Evolutionary conservation across 2,797 vertebrate genomes (phyloP), one percentile per base, ranked within the genome.

Genomic region (Sebastes matsubarae): DNA sequence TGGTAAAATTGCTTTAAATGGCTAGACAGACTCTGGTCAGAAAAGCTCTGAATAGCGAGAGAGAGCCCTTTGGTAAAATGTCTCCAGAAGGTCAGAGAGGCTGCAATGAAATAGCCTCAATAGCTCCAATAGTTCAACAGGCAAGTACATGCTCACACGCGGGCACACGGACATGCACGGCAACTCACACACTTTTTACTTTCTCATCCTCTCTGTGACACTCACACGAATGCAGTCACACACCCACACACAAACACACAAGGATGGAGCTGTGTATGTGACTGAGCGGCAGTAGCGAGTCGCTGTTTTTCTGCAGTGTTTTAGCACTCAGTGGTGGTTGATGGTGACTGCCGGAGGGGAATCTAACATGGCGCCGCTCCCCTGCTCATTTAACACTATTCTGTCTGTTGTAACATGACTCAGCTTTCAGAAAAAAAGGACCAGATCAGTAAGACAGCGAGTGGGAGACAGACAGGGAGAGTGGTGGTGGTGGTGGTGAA

Each of bases 1-100:
- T 89, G 91, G 87, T 92, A 90, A 93, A 94, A 94, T 93, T 83
- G 89, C 90, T 85, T 88, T 90, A 93, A 94, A 93, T 88, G 90
- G 87, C 80, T 10, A 77, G 89, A 92, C 91, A 82, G 86, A 74
- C 81, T 84, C 20, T 79, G 87, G 86, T 90, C 82, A 75, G 81
- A 86, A 52, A 78, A 82, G 81, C 87, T 75, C 63, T 87, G 90
- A 90, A 87, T 90, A 88, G 88, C 18, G 83, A 94, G 20, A 54
- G 20, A 79, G 85, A 92, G 90, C 87, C 90, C 91, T 93, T 93
- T 91, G 89, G 90, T 88, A 75, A 94, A 93, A 94, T 92, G 92
- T 93, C 91, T 94, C 84, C 76, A 83, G 90, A 95, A 94, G 94
- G 93, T 94, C 93, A 94, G 57, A 72, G 72, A 90, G 71, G 72